Evolutionary conservation across 2,888 invertebrate species (phyloP).

Genomic region (Ametastegia equiseti): DNA sequence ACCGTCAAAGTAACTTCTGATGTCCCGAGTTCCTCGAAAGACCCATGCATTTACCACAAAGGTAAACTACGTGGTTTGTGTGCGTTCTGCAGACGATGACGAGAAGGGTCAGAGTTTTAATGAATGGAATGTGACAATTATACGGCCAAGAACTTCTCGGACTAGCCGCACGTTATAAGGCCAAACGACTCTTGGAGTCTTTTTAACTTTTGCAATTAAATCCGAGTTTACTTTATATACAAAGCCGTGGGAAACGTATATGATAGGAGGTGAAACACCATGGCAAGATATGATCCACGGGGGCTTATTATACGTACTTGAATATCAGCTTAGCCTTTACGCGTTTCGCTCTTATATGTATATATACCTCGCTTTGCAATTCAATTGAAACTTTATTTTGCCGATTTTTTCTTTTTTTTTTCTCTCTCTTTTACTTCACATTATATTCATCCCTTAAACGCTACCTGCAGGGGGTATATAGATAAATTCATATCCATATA

Average conservation of each 20-base stretch:
- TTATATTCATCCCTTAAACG: neutral
- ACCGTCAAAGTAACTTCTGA: neutral
- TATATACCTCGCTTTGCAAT: too few relatives aligned
- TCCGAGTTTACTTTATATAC: neutral
- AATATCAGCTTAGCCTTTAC: conserved; percentile 4
- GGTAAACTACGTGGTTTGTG: neutral
- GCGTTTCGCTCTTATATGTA: too few relatives aligned
- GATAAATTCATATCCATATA: neutral
- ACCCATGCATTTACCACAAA: neutral
- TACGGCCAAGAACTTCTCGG: neutral
- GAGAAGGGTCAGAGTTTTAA: conserved; percentile 7
- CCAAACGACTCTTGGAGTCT: neutral
- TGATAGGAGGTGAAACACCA: neutral
- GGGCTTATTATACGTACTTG: conserved; percentile 1
- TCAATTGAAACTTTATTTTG: neutral
- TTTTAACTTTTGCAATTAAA: conserved; percentile 40
- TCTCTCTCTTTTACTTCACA: neutral
- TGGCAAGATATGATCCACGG: neutral
- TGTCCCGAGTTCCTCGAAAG: neutral
- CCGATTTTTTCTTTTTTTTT: neutral
- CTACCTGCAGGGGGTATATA: too few relatives aligned
- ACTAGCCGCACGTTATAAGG: neutral
- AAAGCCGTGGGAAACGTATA: neutral
- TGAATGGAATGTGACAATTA: conserved; percentile 32
- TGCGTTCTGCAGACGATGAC: too few relatives aligned